Evolutionary conservation across 1,140 invertebrate genomes (phyloP).

Genomic region (Euura lappo): DNA sequence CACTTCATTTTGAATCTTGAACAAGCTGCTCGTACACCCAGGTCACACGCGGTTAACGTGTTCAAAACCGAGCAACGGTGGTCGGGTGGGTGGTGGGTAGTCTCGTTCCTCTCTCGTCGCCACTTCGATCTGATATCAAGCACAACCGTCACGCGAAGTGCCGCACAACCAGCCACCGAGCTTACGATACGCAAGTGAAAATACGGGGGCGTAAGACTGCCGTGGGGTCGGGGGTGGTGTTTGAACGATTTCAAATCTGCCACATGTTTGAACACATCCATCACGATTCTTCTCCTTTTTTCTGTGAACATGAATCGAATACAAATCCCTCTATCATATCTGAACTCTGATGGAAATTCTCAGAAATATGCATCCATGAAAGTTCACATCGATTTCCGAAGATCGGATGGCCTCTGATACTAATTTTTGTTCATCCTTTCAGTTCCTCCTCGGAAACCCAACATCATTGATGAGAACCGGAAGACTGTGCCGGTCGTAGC

Average conservation of each 20-base stretch:
- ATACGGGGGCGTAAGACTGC: too few relatives aligned
- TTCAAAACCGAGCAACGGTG: not conserved
- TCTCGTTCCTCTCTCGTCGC: not conserved
- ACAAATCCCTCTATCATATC: too few relatives aligned
- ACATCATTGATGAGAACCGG: slow-evolving; percentile 80
- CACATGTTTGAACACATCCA: too few relatives aligned
- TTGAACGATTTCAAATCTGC: slow-evolving; percentile 21
- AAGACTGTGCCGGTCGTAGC: slow-evolving; percentile 72
- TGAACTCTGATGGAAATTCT: too few relatives aligned
- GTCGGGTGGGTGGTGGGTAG: not conserved
- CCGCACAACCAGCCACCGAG: not conserved
- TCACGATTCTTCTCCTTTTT: too few relatives aligned
- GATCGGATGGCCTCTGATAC: too few relatives aligned
- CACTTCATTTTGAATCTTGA: slow-evolving; percentile 5
- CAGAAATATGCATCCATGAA: too few relatives aligned
- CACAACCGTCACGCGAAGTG: not conserved
- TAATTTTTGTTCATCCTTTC: slow-evolving; percentile 54
- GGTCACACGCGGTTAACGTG: not conserved
- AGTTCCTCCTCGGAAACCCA: slow-evolving; percentile 84
- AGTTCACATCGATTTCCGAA: too few relatives aligned
- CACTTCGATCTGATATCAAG: not conserved
- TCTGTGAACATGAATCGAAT: too few relatives aligned
- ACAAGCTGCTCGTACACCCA: not conserved
- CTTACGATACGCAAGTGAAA: too few relatives aligned
- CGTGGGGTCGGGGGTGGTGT: not conserved